Conservation (phyloP, 2,888 invertebrate species). For the Napeogenes inachia region DNA sequence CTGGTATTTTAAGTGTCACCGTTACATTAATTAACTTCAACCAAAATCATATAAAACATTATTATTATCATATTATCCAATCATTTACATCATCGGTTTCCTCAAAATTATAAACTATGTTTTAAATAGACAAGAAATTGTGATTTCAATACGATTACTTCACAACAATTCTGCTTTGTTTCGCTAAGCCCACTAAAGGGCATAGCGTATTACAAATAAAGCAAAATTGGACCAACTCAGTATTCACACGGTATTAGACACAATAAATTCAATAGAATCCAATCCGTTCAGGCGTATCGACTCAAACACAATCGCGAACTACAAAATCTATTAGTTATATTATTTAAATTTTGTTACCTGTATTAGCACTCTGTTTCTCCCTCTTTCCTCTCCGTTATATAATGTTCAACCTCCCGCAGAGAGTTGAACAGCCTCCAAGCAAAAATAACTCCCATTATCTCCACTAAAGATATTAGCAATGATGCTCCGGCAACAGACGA, state of each 20-base stretch:
- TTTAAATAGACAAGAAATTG: conserved; percentile 10
- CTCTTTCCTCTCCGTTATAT: conserved; percentile 67
- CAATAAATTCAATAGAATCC: conserved; percentile 20
- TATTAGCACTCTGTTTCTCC: conserved; percentile 69
- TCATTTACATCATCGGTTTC: background rate
- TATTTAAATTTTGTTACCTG: conserved; percentile 30
- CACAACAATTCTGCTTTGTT: conserved; percentile 9
- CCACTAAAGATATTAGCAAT: conserved; percentile 57
- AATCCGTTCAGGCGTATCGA: conserved; percentile 22
- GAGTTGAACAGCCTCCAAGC: conserved; percentile 67
- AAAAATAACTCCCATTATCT: conserved; percentile 58
- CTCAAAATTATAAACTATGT: conserved; percentile 6
- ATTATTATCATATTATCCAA: no score
- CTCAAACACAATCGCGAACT: conserved; percentile 18
- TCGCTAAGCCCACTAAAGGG: conserved; percentile 1
- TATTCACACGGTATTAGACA: conserved; percentile 14
- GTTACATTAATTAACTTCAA: no score
- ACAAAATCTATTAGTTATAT: conserved; percentile 14
- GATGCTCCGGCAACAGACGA: conserved; percentile 68
- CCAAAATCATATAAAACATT: no score
- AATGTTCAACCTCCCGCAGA: conserved; percentile 67
- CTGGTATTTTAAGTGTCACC: no score
- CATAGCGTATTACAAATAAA: conserved; percentile 6
- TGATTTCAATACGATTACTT: conserved; percentile 12
- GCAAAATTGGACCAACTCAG: conserved; percentile 5